Evolutionary conservation across 2,113 vertebrate species (phyloP).

Genomic region (Fukomys damarensis): DNA sequence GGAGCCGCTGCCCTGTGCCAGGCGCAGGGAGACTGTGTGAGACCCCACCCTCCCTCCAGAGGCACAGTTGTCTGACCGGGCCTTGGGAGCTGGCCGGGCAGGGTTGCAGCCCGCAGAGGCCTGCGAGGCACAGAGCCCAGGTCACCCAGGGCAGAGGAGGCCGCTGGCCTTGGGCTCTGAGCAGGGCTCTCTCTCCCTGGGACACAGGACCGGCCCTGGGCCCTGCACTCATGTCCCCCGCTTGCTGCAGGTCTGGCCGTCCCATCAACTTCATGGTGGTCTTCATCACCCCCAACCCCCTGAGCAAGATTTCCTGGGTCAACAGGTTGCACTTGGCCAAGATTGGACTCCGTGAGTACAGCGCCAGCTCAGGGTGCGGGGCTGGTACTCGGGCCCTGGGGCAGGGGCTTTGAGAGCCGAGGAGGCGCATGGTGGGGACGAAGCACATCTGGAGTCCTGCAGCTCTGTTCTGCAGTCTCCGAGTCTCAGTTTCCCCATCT

Average conservation of each 20-base stretch:
- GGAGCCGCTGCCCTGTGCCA: too few species aligned
- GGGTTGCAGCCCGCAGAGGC: background rate
- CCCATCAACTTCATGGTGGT: conserved; percentile 98
- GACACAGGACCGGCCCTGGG: background rate
- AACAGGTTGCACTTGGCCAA: conserved; percentile 96
- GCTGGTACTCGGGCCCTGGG: rapidly evolving
- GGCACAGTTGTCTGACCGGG: rapidly evolving
- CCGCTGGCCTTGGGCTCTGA: background rate
- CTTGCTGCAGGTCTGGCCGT: conserved; percentile 90
- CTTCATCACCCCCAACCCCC: conserved; percentile 96
- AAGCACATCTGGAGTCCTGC: background rate
- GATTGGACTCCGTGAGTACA: conserved; percentile 93
- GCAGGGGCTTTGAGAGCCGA: background rate
- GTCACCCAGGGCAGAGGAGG: background rate
- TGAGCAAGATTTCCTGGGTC: conserved; percentile 99
- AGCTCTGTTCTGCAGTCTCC: background rate
- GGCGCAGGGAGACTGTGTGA: background rate
- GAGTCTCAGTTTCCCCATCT: background rate
- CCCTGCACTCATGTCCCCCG: background rate
- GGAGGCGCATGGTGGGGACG: background rate
- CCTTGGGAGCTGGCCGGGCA: background rate
- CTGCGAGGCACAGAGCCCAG: background rate
- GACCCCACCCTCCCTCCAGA: background rate
- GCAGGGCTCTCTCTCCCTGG: background rate
- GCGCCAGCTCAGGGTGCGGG: rapidly evolving